Conservation (phyloP, 2,113 vertebrate genomes). For the Nesoenas mayeri region DNA sequence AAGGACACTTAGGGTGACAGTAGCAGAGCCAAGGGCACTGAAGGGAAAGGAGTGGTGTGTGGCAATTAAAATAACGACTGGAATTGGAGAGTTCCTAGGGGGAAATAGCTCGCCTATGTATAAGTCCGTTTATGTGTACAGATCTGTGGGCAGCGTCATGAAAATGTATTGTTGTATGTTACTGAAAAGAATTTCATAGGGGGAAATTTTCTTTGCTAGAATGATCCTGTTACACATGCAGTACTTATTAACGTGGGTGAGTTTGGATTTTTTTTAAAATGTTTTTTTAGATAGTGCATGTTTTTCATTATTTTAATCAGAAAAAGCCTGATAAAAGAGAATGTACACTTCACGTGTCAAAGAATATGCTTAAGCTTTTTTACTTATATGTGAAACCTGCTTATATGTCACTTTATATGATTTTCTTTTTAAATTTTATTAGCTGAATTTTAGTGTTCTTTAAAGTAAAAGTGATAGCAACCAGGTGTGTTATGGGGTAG, state of each 20-base stretch:
- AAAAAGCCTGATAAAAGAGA: slow-evolving; percentile 30
- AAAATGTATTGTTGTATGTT: not conserved
- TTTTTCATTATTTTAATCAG: slow-evolving; percentile 41
- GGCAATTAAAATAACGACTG: not conserved
- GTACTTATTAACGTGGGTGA: not conserved
- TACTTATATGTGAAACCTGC: not conserved
- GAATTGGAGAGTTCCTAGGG: not conserved
- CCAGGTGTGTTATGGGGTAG: slow-evolving; percentile 12
- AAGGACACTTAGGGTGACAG: not conserved
- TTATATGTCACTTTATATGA: slow-evolving; percentile 22
- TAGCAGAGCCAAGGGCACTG: not conserved
- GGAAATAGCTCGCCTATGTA: not conserved
- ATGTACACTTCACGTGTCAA: not conserved
- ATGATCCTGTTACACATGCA: not conserved
- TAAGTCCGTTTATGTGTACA: not conserved
- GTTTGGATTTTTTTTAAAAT: not conserved
- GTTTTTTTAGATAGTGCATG: not conserved
- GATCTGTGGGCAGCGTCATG: not conserved
- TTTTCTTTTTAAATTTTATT: slow-evolving; percentile 50
- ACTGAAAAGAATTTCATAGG: not conserved
- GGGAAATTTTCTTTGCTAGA: not conserved
- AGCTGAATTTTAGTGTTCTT: slow-evolving; percentile 43
- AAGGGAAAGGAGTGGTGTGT: not conserved
- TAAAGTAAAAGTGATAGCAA: slow-evolving; percentile 46
- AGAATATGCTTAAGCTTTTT: slow-evolving; percentile 17